Evolutionary conservation across 1,140 invertebrate genomes (phyloP).

Genomic region (Drosophila busckii): DNA sequence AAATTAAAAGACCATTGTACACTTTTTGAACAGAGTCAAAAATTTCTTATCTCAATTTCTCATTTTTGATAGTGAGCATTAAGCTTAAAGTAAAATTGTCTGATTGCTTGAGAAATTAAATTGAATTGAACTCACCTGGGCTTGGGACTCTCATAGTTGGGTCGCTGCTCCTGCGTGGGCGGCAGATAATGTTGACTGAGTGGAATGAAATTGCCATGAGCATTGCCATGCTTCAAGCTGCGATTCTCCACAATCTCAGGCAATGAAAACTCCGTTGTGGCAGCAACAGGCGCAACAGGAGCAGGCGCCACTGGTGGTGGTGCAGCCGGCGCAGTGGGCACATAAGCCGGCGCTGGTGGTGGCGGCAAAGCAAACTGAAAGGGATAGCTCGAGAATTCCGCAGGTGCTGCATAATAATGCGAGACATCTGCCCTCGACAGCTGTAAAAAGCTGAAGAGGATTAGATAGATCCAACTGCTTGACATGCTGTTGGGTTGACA

Average conservation of each 20-base stretch:
- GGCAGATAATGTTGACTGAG: conserved; percentile 58
- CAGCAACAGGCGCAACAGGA: conserved; percentile 35
- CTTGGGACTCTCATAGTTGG: conserved; percentile 59
- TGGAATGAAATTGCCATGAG: conserved; percentile 56
- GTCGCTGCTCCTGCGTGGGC: conserved; percentile 46
- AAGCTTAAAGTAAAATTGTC: no score
- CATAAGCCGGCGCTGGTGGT: no score
- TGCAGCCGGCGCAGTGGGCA: conserved; percentile 34
- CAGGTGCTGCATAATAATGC: conserved; percentile 48
- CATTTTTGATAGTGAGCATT: no score
- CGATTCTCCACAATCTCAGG: conserved; percentile 72
- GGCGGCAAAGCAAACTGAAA: conserved; percentile 27
- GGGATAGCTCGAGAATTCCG: conserved; percentile 31
- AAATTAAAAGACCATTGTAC: no score
- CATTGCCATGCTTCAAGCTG: conserved; percentile 31
- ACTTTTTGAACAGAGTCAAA: no score
- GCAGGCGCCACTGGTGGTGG: conserved; percentile 30
- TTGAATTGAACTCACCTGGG: conserved; percentile 44
- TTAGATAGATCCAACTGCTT: conserved; percentile 26
- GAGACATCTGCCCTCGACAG: conserved; percentile 40
- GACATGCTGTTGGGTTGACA: conserved; percentile 46
- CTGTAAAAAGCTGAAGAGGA: neutral
- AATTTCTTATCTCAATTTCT: no score
- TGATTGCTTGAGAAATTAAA: no score
- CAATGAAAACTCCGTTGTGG: conserved; percentile 56